Evolutionary conservation across 1,140 invertebrate genomes (phyloP).

Genomic region (Drosophila jambulina): DNA sequence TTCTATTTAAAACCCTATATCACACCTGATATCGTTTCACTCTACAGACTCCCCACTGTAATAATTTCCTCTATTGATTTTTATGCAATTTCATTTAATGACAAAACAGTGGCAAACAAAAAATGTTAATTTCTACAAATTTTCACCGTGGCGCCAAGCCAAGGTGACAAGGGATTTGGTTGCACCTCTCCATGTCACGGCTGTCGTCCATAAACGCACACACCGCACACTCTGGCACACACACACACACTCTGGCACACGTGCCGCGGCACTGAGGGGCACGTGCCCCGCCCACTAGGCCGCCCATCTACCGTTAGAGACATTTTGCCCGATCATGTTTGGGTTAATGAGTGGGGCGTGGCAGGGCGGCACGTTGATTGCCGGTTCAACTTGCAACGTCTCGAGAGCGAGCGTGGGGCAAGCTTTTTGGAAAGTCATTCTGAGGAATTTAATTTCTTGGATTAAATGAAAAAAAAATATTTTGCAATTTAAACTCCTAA

Average conservation of each 20-base stretch:
- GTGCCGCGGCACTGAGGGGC: conserved; percentile 60
- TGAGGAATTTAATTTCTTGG: neutral
- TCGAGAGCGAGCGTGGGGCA: conserved; percentile 19
- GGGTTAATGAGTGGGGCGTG: conserved; percentile 82
- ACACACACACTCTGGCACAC: conserved; percentile 38
- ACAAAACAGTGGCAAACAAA: conserved; percentile 52
- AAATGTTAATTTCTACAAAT: conserved; percentile 84
- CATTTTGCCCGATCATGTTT: conserved; percentile 75
- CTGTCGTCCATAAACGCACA: conserved; percentile 35
- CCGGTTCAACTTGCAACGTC: conserved; percentile 68
- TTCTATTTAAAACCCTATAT: neutral
- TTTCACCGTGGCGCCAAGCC: conserved; percentile 73
- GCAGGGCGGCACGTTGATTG: conserved; percentile 68
- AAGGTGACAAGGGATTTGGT: conserved; percentile 49
- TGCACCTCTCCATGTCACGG: conserved; percentile 44
- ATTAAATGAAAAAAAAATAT: neutral
- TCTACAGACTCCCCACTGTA: neutral
- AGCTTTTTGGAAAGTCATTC: conserved; percentile 46
- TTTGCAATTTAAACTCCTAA: neutral
- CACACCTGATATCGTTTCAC: neutral
- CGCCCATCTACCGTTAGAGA: conserved; percentile 72
- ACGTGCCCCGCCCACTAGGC: conserved; percentile 61
- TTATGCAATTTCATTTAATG: conserved; percentile 82
- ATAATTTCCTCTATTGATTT: conserved; percentile 66
- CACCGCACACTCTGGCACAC: conserved; percentile 11